phyloP scores from a whole-genome alignment of 2,797 vertebrate genomes.

The Cyclopterus lumpus region DNA sequence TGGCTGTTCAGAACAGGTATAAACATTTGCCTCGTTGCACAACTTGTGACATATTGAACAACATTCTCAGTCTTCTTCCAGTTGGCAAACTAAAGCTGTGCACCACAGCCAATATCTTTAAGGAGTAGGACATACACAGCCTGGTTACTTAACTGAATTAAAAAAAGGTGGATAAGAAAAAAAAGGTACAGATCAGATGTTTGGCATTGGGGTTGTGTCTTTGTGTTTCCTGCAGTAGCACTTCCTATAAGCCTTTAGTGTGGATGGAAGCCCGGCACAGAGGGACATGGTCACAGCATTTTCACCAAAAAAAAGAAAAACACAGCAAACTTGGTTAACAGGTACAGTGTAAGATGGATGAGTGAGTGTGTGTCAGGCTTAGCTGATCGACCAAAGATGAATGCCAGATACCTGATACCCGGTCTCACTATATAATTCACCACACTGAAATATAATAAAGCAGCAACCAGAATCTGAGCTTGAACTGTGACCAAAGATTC shows the following conservation, averaged over 20 bases:
- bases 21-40: neutral
- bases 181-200: neutral
- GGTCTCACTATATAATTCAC: constrained; percentile 35
- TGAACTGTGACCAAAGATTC: constrained; percentile 49
- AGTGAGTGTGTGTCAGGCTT: neutral
- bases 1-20: neutral
- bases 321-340: constrained; percentile 17
- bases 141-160: neutral
- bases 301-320: neutral
- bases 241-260: neutral
- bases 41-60: neutral
- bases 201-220: neutral
- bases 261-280: neutral
- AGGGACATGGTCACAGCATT: neutral
- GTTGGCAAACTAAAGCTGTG: neutral
- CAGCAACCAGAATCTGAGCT: constrained; percentile 45
- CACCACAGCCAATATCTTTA: neutral
- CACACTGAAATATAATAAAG: constrained; percentile 49
- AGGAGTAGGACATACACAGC: neutral
- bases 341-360: neutral
- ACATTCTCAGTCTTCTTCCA: neutral
- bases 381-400: constrained; percentile 33
- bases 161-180: neutral
- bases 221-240: neutral
- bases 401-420: constrained; percentile 37